phyloP scores from a whole-genome alignment of 2,113 vertebrate species.

The Clarias magur region DNA sequence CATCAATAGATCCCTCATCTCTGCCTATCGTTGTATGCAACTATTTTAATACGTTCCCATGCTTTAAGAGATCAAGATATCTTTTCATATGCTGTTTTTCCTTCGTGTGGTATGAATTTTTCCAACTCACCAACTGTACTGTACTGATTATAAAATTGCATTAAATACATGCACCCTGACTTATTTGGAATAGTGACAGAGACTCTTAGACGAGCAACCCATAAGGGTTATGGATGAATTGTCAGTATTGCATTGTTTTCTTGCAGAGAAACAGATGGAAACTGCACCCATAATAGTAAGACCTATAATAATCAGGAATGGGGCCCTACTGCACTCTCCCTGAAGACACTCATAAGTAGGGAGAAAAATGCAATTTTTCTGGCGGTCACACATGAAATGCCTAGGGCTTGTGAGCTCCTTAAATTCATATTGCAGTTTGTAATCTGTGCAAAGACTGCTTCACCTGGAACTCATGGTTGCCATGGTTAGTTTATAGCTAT shows the following conservation, averaged over 20 bases:
- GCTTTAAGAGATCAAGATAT: neutral
- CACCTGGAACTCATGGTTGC: neutral
- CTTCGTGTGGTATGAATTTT: neutral
- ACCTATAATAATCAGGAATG: slow-evolving; percentile 28
- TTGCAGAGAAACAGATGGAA: slow-evolving; percentile 64
- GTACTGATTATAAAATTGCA: neutral
- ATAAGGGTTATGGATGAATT: slow-evolving; percentile 51
- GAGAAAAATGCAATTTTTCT: slow-evolving; percentile 8
- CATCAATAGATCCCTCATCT: slow-evolving; percentile 41
- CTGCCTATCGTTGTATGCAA: slow-evolving; percentile 22
- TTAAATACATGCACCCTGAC: slow-evolving; percentile 16
- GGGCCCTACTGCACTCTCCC: slow-evolving; percentile 22
- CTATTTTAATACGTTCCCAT: slow-evolving; percentile 39
- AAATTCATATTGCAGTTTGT: slow-evolving; percentile 1
- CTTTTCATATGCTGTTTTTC: neutral
- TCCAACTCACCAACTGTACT: neutral
- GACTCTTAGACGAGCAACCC: slow-evolving; percentile 50
- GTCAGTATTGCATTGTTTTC: slow-evolving; percentile 54
- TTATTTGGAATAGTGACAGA: slow-evolving; percentile 46
- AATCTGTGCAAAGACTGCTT: slow-evolving; percentile 9
- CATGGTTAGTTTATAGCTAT: neutral
- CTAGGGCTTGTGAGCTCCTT: neutral
- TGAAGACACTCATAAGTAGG: slow-evolving; percentile 7
- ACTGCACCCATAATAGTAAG: slow-evolving; percentile 30
- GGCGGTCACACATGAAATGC: neutral